Evolutionary conservation across 2,888 invertebrate genomes (phyloP).

Genomic region (Eupithecia vulgata): DNA sequence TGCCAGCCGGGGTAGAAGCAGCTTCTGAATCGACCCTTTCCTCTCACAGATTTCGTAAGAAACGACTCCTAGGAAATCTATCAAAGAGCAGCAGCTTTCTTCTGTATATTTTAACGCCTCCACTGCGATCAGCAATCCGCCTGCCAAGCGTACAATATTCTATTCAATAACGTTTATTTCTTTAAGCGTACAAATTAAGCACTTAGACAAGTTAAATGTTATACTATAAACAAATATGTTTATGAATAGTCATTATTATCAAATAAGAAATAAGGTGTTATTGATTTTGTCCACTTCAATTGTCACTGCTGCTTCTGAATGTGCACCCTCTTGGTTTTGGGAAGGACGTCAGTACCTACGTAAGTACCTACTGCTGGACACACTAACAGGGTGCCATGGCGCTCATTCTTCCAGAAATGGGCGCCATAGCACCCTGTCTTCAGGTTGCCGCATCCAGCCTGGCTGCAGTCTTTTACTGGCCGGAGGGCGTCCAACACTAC

Average conservation of each 20-base stretch:
- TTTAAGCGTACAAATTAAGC: too few species aligned
- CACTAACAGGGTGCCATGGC: too few species aligned
- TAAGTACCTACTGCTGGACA: too few species aligned
- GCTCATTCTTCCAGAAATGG: too few species aligned
- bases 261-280: too few species aligned
- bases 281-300: background rate
- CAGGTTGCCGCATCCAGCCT: background rate
- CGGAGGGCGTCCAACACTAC: background rate
- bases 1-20: background rate
- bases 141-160: background rate
- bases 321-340: too few species aligned
- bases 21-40: background rate
- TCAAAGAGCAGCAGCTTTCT: background rate
- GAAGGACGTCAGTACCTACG: too few species aligned
- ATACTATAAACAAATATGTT: too few species aligned
- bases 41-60: background rate
- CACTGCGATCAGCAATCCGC: background rate
- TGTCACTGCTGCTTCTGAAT: too few species aligned
- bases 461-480: background rate
- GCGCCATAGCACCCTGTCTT: background rate
- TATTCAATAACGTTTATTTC: too few species aligned
- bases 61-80: background rate
- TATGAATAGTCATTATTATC: too few species aligned
- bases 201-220: too few species aligned
- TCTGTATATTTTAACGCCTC: background rate